Percentiles rank a stretch among this genome's conserved stretches.
Conservation (phyloP, 2,888 invertebrate genomes). For the Callyntrura guangdongensis region DNA sequence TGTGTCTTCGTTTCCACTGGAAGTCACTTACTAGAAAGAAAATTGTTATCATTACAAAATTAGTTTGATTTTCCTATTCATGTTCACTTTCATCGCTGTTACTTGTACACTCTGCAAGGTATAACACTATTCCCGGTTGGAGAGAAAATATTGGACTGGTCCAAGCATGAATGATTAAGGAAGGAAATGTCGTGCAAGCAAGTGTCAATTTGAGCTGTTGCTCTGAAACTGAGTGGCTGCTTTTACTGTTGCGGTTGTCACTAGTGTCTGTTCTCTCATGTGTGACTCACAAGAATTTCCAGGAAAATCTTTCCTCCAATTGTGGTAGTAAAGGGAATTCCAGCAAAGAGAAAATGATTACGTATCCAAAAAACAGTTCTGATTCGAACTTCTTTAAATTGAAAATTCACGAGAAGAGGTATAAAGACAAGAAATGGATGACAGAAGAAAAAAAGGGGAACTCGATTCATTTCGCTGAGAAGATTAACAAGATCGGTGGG, state of each 20-base stretch:
- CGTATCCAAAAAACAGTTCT: background rate
- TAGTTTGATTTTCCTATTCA: constrained; percentile 66
- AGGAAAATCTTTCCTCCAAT: background rate
- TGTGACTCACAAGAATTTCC: constrained; percentile 3
- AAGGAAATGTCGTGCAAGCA: constrained; percentile 30
- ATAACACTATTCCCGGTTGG: background rate
- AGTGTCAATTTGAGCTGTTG: constrained; percentile 53
- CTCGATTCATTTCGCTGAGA: constrained; percentile 27
- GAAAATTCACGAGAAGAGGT: background rate
- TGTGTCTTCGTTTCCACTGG: too few relatives aligned
- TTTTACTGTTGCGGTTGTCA: constrained; percentile 68
- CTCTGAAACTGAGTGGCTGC: background rate
- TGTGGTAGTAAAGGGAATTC: background rate
- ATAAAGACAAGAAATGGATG: background rate
- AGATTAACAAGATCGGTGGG: background rate
- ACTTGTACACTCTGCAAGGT: background rate
- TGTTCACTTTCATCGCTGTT: constrained; percentile 16
- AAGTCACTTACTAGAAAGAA: background rate
- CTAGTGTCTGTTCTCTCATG: constrained; percentile 43
- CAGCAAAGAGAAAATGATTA: background rate
- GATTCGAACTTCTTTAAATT: background rate
- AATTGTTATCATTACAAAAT: constrained; percentile 71
- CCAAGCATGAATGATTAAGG: constrained; percentile 32
- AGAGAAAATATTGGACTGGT: background rate
- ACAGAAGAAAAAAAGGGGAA: background rate